phyloP scores from a whole-genome alignment of 2,113 vertebrate species.

The Procavia capensis region DNA sequence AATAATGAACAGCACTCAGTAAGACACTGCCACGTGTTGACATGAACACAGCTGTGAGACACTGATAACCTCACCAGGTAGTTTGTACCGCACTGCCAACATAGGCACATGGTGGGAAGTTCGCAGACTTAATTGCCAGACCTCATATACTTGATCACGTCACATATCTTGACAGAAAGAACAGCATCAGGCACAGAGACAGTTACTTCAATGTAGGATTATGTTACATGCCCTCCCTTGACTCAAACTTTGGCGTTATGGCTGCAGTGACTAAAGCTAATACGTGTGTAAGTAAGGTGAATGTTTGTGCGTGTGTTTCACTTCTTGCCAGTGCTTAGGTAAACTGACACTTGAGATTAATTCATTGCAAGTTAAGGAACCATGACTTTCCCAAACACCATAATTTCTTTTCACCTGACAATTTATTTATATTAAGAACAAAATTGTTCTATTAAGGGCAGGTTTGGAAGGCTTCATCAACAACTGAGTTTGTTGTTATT shows the following conservation, averaged over 20 bases:
- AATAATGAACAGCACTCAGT: too few species aligned
- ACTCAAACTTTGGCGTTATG: not conserved
- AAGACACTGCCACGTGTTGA: too few species aligned
- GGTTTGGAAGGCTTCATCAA: not conserved
- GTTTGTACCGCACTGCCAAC: too few species aligned
- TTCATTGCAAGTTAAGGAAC: not conserved
- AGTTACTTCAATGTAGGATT: not conserved
- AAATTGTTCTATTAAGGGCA: not conserved
- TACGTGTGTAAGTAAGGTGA: too few species aligned
- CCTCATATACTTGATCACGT: not conserved
- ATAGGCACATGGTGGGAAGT: too few species aligned
- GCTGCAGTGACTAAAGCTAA: not conserved
- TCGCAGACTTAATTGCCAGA: too few species aligned
- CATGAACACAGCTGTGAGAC: too few species aligned
- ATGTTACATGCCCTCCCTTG: fast-evolving
- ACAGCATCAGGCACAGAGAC: not conserved
- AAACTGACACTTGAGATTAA: not conserved
- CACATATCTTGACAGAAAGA: not conserved
- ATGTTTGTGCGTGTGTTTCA: not conserved
- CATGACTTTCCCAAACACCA: not conserved
- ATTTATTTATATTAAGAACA: not conserved
- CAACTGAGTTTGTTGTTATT: not conserved
- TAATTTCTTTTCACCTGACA: not conserved
- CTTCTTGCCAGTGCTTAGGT: not conserved
- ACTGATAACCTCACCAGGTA: too few species aligned